Conservation (phyloP, 2,888 invertebrate genomes). For the Plagodis dolabraria region DNA sequence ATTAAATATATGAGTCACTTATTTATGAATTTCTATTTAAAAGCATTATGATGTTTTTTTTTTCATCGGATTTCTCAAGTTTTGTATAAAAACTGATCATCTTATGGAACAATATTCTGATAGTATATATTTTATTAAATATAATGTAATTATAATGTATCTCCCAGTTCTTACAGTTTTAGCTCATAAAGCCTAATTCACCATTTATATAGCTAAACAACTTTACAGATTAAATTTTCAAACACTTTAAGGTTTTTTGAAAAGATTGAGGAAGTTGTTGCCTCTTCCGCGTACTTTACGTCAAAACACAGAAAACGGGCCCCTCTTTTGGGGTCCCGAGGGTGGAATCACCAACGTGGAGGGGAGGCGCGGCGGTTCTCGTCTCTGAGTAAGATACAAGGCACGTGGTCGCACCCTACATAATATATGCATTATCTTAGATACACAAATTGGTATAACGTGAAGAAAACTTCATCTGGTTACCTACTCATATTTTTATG, state of each 20-base stretch:
- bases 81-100: not conserved
- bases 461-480: conserved; percentile 48
- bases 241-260: conserved; percentile 8
- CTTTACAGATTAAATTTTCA: not conserved
- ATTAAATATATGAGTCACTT: no score
- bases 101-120: not conserved
- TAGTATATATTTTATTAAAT: no score
- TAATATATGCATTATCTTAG: conserved; percentile 60
- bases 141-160: not conserved
- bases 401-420: conserved; percentile 56
- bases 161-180: not conserved
- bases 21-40: no score
- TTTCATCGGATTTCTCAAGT: no score
- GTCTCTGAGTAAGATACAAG: conserved; percentile 31
- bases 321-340: conserved; percentile 47
- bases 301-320: conserved; percentile 31
- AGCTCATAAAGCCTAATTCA: conserved; percentile 7
- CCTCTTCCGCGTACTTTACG: conserved; percentile 46
- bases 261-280: conserved; percentile 8
- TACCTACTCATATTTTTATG: conserved; percentile 41
- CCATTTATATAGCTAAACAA: conserved; percentile 6
- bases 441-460: conserved; percentile 51
- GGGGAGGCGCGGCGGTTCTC: conserved; percentile 59
- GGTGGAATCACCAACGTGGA: conserved; percentile 61
- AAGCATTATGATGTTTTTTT: no score